A percentile compares a stretch with the other conserved stretches of the same genome.
phyloP scores from a whole-genome alignment of 1,140 invertebrate species.

The Reticulitermes speratus region DNA sequence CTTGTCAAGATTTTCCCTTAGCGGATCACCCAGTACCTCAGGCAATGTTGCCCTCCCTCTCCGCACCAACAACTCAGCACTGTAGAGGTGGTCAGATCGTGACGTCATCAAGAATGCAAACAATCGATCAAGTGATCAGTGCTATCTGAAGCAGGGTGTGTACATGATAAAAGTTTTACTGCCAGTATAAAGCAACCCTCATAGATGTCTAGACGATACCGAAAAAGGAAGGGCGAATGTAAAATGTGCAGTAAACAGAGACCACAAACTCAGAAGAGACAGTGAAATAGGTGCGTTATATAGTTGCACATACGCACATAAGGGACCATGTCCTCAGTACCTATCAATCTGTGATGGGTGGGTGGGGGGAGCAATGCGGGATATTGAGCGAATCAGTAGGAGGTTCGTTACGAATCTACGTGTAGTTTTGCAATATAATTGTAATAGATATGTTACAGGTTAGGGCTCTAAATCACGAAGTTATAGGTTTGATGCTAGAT shows the following conservation, averaged over 20 bases:
- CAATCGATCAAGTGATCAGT: conserved; percentile 9
- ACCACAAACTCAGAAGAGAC: neutral
- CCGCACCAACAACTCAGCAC: neutral
- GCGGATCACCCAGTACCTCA: neutral
- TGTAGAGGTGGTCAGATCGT: neutral
- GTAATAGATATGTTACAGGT: no score
- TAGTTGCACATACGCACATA: neutral
- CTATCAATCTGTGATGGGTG: neutral
- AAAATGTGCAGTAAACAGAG: neutral
- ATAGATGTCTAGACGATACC: neutral
- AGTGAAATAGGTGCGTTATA: neutral
- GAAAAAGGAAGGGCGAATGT: neutral
- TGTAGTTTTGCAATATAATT: no score
- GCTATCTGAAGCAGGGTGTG: neutral
- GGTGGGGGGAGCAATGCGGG: no score
- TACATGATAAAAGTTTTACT: neutral
- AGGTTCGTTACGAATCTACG: no score
- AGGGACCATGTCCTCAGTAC: neutral
- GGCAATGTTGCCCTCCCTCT: neutral
- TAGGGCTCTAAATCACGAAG: no score
- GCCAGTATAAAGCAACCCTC: neutral
- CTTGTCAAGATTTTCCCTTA: no score
- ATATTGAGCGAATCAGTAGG: no score
- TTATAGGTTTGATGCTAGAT: no score
- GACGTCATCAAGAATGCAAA: conserved; percentile 11